Evolutionary conservation across 1,140 invertebrate species (phyloP), one percentile per base, ranked within the genome.

Genomic region (Belonocnema kinseyi): DNA sequence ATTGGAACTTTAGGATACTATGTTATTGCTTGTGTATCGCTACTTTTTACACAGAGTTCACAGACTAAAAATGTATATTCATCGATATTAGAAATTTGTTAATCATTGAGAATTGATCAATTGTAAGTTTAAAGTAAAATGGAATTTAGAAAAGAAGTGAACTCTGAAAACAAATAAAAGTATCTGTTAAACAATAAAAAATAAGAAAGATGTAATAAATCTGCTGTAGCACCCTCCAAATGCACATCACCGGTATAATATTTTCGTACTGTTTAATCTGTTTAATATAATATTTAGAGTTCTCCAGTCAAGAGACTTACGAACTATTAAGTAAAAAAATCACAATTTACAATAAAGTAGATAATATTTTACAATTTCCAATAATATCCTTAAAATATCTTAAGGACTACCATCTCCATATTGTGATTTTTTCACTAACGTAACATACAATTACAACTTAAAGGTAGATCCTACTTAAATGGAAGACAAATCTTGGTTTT

Each of bases 401-500:
- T 66, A 66, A 16, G 33, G 40, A 16, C 33, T 14, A 46, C 13
- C 33, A n/a, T 66, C 21, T 66, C 61, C 61, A 66, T 66, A 66
- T 66, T 66, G 61, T 66, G 61, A 66, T 66, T 66, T 66, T 33
- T 66, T 26, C 61, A 33, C 33, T 61, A 14, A 16, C 26, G 14
- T 14, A 14, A 46, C 10, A 46, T 46, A 46, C 7, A 46, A 16
- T 40, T 66, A 46, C 61, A 13, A 66, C 61, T 66, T 66, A 66
- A 66, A 66, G 61, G 26, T 66, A 66, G 3, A 58, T 78, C 83
- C 85, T 85, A 85, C 81, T 81, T 83, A 81, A 79, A 83, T 84
- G 81, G 84, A 85, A 85, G 84, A 85, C 84, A 80, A 83, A 61
- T 77, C 81, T 72, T 77, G 75, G 75, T 71, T 82, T 77, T 50